Base-by-base conservation (phyloP, 2,888 invertebrate genomes). In the Pristionchus arcanus region DNA sequence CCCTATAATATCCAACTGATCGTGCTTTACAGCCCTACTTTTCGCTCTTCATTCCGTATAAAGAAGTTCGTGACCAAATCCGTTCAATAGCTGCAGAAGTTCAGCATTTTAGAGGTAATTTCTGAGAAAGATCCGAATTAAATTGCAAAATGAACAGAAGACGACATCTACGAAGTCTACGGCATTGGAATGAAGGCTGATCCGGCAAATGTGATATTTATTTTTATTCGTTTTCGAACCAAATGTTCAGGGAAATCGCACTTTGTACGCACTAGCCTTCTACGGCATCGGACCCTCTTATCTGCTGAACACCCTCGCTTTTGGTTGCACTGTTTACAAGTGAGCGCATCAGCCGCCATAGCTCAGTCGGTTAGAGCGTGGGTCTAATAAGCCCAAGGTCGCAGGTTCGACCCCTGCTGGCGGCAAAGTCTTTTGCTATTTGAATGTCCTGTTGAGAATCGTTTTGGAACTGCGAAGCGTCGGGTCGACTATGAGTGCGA, bases 321-420 rank as follows among this genome's bases (percentile, higher is more conserved):
- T 42, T 25, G 42, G 37, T 7, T 25, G 7, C 81, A 49, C 49
- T 11, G 25, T 81, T 42, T 71, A 19, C 31, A 71, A 71, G 19
- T 31, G 34, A 71, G 68, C 2, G 19, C 19, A 71, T 71, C 34
- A 88, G 90, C 90, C 90, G 90, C 90, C 90, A 88, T 90, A 90
- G 90, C 90, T 90, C 90, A 90, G 90, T 90, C 87, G 90, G 90
- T 90, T 91, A 90, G 90, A 91, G 90, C 90, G 90, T 91, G 89
- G 89, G 90, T 91, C 90, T 90, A 91, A 90, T 91, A 91, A 91
- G 90, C 90, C 90, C 90, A 91, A 91, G 90, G 90, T 91, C 90
- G 90, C 90, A 90, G 90, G 90, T 91, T 91, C 90, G 90, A 91
- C 90, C 90, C 90, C 90, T 90, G 87, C 87, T 87, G 87, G 71